These are phyloP conservation scores for Sardinella longiceps DNA, from an alignment of 2,797 vertebrate genomes.

Conservation along the genomic window DNA sequence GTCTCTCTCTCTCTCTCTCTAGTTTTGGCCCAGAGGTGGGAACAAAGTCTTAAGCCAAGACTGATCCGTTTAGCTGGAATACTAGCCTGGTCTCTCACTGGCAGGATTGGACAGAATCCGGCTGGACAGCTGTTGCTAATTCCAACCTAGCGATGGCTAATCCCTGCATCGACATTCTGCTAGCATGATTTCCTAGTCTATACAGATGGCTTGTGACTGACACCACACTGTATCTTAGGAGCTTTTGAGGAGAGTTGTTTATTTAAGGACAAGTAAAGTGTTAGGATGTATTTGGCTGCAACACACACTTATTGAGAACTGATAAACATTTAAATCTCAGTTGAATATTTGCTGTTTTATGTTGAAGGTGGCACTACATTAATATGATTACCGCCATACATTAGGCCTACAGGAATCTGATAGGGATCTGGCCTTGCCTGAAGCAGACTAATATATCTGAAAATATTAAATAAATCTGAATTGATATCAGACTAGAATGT, in stretches of 20 bases:
- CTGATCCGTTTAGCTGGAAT: constrained; percentile 42
- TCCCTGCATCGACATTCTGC: constrained; percentile 8
- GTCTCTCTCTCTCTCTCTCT: constrained; percentile 16
- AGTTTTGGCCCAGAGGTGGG: constrained; percentile 32
- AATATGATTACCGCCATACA: too few species aligned
- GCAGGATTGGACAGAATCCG: constrained; percentile 35
- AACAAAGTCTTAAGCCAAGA: constrained; percentile 4
- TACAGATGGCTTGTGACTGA: constrained; percentile 34
- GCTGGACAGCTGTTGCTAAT: constrained; percentile 42
- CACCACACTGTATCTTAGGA: not conserved
- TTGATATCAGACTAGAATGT: too few species aligned
- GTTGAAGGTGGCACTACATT: too few species aligned
- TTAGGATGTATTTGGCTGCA: not conserved
- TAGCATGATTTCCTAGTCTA: not conserved
- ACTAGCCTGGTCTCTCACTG: constrained; percentile 36
- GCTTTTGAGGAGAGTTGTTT: not conserved
- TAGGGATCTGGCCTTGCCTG: too few species aligned
- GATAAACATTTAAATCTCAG: too few species aligned
- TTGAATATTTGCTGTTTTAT: too few species aligned
- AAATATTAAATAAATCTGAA: too few species aligned
- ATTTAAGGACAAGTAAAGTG: not conserved
- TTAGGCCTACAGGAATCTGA: too few species aligned
- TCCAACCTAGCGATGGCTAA: constrained; percentile 18
- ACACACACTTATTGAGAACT: not conserved
- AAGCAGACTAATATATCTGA: too few species aligned